Evolutionary conservation across 2,888 invertebrate species (phyloP), one percentile per base, ranked within the genome.

Genomic region (Melieria crassipennis): DNA sequence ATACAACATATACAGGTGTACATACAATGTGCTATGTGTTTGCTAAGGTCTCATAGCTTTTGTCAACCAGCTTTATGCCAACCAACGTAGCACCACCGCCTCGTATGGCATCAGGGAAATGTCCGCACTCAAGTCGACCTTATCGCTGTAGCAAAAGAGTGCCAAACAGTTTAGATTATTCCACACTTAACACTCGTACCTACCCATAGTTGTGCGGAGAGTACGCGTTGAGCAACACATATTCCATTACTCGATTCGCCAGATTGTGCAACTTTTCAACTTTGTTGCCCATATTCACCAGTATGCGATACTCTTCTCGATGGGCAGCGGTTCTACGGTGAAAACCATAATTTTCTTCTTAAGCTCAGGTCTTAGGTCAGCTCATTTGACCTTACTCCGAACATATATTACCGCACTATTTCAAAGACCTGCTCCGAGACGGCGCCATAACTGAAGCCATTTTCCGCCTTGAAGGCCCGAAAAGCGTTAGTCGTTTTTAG

Each of bases 401-500:
- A 48, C 30, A 50, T 48, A 13, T 45, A 0, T 71, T 46, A 83
- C 83, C 83, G 77, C n/a, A 83, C 75, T 64, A 85, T 83, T 69
- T 85, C 83, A 11, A 85, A 76, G 0, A 85, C 82, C 61, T 85
- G 84, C 10, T 82, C 77, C 4, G 76, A 77, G 4, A 85, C 7
- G 1, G 85, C 84, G 13, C 77, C 78, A 58, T 83, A 85, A 5
- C 81, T 79, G 69, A 83, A 85, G 4, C 80, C 82, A 3, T 75
- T 75, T 0, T 58, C 48, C 7, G 78, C 55, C 55, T 85, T 85
- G 50, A 81, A 83, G 1, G 84, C 77, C 63, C 48, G 65, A 61
- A 84, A 85, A 2, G 89, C 84, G 0, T 85, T 79, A 57, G 87
- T 85, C 48, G 85, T 85, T 63, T 91, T 89, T 0, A 91, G 82